A percentile compares a stretch with the other conserved stretches of the same genome.
These are phyloP conservation scores for Chionodraco myersi DNA, from an alignment of 2,113 vertebrate genomes.

Conservation along the genomic window DNA sequence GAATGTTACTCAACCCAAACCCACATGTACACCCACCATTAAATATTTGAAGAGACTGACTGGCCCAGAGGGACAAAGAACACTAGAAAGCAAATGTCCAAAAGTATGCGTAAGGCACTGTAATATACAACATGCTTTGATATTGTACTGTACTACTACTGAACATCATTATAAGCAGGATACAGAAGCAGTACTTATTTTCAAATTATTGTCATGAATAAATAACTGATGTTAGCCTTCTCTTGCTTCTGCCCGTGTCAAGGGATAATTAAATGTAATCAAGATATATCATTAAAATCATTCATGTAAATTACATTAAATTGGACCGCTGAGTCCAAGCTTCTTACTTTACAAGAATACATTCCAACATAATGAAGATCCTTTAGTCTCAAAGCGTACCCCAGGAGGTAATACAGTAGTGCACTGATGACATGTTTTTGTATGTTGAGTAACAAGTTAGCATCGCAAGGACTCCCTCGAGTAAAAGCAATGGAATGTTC, in stretches of 20 bases:
- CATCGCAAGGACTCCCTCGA: too few relatives aligned
- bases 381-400: too few relatives aligned
- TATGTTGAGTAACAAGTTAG: too few relatives aligned
- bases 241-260: background rate
- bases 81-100: slow-evolving; percentile 19
- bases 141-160: background rate
- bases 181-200: background rate
- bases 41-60: slow-evolving; percentile 34
- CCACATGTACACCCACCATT: slow-evolving; percentile 22
- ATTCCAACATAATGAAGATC: too few relatives aligned
- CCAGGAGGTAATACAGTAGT: too few relatives aligned
- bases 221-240: background rate
- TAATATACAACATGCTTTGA: background rate
- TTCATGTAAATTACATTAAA: too few relatives aligned
- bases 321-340: too few relatives aligned
- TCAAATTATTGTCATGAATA: background rate
- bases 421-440: too few relatives aligned
- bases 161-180: background rate
- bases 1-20: slow-evolving; percentile 56
- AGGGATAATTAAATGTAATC: too few relatives aligned
- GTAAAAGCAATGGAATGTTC: too few relatives aligned
- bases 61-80: slow-evolving; percentile 6
- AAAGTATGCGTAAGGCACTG: slow-evolving; percentile 7
- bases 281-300: too few relatives aligned
- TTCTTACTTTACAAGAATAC: too few relatives aligned